Evolutionary conservation across 2,888 invertebrate genomes (phyloP).

Genomic region (Creontiades dilutus): DNA sequence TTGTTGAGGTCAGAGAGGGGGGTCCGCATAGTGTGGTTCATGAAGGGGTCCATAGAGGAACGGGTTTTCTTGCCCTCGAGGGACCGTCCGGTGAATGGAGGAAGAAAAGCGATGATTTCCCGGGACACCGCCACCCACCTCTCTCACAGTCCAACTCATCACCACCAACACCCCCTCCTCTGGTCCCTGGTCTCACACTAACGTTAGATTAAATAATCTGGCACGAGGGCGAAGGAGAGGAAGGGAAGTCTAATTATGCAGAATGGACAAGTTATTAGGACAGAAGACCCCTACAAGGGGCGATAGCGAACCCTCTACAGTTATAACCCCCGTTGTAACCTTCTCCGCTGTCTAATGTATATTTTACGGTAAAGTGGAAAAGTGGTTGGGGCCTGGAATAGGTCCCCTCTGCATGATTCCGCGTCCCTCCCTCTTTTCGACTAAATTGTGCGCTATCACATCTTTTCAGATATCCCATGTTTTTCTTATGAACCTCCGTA

Average conservation of each 20-base stretch:
- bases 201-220: conserved; percentile 67
- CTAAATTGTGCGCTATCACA: conserved; percentile 29
- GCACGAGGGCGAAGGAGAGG: background rate
- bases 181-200: conserved; percentile 47
- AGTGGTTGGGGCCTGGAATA: conserved; percentile 30
- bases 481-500: background rate
- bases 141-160: background rate
- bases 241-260: conserved; percentile 62
- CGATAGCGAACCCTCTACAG: conserved; percentile 33
- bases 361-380: conserved; percentile 50
- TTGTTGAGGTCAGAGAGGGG: conserved; percentile 35
- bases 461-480: conserved; percentile 8
- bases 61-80: conserved; percentile 3
- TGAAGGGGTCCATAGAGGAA: conserved; percentile 10
- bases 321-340: conserved; percentile 10
- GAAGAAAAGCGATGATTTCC: conserved; percentile 69
- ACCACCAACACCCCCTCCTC: background rate
- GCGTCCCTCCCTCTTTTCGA: background rate
- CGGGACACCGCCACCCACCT: conserved; percentile 43
- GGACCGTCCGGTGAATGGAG: conserved; percentile 46
- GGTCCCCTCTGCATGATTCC: conserved; percentile 32
- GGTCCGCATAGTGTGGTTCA: background rate
- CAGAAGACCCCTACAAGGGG: background rate
- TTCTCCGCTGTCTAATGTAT: conserved; percentile 55
- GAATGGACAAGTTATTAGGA: conserved; percentile 67